Evolutionary conservation across 2,888 invertebrate species (phyloP).

Genomic region (Drosophila limbata): DNA sequence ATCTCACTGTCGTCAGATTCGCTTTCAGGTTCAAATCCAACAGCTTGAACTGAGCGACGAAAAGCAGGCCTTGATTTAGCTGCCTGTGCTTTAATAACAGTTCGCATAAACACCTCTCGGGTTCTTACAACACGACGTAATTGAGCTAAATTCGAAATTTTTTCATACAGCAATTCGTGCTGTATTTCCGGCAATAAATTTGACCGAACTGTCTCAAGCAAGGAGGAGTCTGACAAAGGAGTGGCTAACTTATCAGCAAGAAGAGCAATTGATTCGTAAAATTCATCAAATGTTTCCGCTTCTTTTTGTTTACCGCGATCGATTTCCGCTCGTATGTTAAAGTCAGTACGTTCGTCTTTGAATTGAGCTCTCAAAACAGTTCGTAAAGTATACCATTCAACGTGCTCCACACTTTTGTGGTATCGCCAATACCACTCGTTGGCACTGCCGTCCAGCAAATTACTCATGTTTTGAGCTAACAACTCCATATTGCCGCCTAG

Average conservation of each 20-base stretch:
- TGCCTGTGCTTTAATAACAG: not conserved
- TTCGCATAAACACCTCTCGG: not conserved
- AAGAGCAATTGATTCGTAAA: not conserved
- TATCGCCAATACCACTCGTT: not conserved
- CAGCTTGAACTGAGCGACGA: conserved; percentile 2
- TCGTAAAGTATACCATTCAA: not conserved
- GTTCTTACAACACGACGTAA: not conserved
- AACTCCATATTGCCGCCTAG: not conserved
- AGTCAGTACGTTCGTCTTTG: not conserved
- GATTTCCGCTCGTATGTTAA: not conserved
- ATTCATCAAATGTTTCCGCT: not conserved
- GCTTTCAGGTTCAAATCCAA: not conserved
- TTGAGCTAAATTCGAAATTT: not conserved
- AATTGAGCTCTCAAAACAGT: not conserved
- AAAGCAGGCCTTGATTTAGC: not conserved
- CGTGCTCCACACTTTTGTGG: not conserved
- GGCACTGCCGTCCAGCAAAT: not conserved
- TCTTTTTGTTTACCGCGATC: not conserved
- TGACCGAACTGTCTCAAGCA: not conserved
- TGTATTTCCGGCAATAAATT: not conserved
- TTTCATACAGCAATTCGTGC: not conserved
- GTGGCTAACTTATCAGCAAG: not conserved
- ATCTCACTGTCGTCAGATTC: not conserved
- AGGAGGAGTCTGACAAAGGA: not conserved
- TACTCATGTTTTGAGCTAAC: not conserved